Conservation (phyloP, 2,888 invertebrate genomes). For the Chrysodeixis includens region DNA sequence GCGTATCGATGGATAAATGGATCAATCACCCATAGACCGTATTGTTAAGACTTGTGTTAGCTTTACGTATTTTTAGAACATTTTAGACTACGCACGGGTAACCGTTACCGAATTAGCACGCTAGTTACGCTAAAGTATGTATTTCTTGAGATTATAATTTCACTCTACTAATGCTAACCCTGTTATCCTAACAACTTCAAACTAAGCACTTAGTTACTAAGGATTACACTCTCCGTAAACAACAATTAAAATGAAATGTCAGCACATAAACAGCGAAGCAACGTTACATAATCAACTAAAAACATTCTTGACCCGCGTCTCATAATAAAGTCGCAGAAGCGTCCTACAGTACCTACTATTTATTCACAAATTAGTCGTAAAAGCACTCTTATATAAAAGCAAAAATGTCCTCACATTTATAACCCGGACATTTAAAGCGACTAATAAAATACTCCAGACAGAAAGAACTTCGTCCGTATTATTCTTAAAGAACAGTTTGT, state of each 20-base stretch:
- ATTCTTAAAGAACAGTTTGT: conserved; percentile 42
- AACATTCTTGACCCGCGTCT: background rate
- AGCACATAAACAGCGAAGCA: background rate
- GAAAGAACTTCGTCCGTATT: conserved; percentile 26
- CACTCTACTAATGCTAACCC: no score
- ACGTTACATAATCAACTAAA: background rate
- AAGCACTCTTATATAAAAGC: conserved; percentile 22
- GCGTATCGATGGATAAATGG: background rate
- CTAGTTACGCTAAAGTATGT: no score
- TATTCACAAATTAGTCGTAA: conserved; percentile 1
- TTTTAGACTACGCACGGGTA: background rate
- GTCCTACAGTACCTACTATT: background rate
- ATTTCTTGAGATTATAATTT: no score
- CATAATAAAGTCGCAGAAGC: conserved; percentile 2
- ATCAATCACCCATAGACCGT: background rate
- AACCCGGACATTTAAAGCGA: conserved; percentile 16
- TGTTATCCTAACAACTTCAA: no score
- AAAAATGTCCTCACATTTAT: conserved; percentile 6
- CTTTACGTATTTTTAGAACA: background rate
- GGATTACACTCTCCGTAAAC: no score
- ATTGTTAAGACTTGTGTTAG: background rate
- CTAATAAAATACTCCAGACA: conserved; percentile 39
- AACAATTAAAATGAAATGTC: background rate
- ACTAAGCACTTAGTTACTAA: background rate
- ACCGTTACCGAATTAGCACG: no score